Conservation (phyloP, 2,113 vertebrate species). For the Xiphophorus maculatus region DNA sequence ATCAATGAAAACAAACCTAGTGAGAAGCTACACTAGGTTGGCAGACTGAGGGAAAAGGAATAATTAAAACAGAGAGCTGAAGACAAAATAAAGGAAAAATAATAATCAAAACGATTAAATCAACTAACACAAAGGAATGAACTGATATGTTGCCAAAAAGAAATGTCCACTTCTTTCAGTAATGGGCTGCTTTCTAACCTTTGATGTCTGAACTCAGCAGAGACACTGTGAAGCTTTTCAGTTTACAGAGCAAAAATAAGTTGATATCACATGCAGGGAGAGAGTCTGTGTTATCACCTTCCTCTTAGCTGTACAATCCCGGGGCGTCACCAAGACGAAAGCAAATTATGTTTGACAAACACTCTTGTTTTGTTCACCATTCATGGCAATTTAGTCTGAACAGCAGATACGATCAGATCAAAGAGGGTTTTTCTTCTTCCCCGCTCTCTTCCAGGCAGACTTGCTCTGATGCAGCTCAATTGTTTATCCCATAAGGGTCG, state of each 20-base stretch:
- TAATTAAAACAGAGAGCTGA: too few relatives aligned
- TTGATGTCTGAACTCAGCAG: constrained; percentile 17
- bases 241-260: constrained; percentile 18
- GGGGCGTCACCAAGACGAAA: constrained; percentile 65
- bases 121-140: too few relatives aligned
- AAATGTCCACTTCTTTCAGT: not conserved
- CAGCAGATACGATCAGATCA: constrained; percentile 71
- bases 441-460: constrained; percentile 52
- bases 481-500: constrained; percentile 76
- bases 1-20: too few relatives aligned
- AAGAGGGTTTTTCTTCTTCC: constrained; percentile 49
- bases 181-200: not conserved
- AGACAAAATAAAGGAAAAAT: too few relatives aligned
- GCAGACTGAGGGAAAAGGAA: too few relatives aligned
- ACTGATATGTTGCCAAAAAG: not conserved
- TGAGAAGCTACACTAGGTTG: too few relatives aligned
- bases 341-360: constrained; percentile 74
- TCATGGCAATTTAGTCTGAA: constrained; percentile 61
- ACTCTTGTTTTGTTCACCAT: constrained; percentile 69
- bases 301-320: constrained; percentile 28
- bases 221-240: not conserved
- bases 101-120: too few relatives aligned
- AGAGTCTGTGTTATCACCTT: constrained; percentile 33
- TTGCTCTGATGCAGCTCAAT: constrained; percentile 40
- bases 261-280: constrained; percentile 4